A percentile compares a stretch with the other conserved stretches of the same genome.
Conservation (phyloP, 2,888 invertebrate species). For the Mesopsocus fuscifrons region DNA sequence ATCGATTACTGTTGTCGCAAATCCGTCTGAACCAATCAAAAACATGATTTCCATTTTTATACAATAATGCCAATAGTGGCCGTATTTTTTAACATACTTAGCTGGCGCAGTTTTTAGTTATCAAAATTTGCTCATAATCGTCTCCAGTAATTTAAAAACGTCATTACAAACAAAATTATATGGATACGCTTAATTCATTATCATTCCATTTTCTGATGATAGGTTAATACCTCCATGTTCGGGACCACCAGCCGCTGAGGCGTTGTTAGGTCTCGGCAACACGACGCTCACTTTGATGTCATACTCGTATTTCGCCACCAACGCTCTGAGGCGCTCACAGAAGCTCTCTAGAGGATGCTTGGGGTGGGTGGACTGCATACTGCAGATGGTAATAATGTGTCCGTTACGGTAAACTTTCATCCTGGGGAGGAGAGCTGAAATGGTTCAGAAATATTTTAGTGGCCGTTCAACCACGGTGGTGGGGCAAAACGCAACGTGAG, state of each 20-base stretch:
- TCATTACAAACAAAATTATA: too few relatives aligned
- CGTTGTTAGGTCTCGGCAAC: slow-evolving; percentile 83
- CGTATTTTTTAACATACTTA: too few relatives aligned
- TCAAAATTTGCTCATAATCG: too few relatives aligned
- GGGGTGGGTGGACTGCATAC: slow-evolving; percentile 84
- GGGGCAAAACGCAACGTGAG: neutral
- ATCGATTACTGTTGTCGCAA: too few relatives aligned
- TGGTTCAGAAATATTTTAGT: too few relatives aligned
- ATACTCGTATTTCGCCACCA: slow-evolving; percentile 52
- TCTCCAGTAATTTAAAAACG: too few relatives aligned
- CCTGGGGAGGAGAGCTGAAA: slow-evolving; percentile 57
- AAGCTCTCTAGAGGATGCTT: slow-evolving; percentile 93
- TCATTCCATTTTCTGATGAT: too few relatives aligned
- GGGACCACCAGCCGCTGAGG: slow-evolving; percentile 62
- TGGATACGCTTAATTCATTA: too few relatives aligned
- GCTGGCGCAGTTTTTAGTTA: too few relatives aligned
- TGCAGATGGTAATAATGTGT: slow-evolving; percentile 74
- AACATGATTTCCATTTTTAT: too few relatives aligned
- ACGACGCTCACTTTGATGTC: slow-evolving; percentile 74
- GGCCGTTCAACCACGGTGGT: neutral
- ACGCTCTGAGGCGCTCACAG: slow-evolving; percentile 75
- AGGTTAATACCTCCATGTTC: slow-evolving; percentile 60
- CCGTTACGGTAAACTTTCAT: slow-evolving; percentile 63
- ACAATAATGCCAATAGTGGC: too few relatives aligned
- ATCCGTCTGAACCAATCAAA: too few relatives aligned